These are phyloP conservation scores for Zaprionus gabonicus DNA, from an alignment of 1,140 invertebrate genomes.

Conservation along the genomic window DNA sequence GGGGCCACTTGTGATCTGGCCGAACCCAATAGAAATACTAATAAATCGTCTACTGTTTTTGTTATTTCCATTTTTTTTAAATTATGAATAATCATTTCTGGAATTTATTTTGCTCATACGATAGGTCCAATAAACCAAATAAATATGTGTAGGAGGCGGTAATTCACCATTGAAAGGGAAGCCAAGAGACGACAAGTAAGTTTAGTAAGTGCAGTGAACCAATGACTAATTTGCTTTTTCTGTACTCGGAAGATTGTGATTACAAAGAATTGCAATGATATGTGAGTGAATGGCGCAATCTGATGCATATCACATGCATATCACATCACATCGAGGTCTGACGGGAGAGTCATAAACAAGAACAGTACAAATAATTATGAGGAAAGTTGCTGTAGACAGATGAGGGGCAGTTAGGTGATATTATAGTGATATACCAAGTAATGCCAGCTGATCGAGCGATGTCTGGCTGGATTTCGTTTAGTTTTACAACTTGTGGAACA, in stretches of 20 bases:
- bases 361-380: not conserved
- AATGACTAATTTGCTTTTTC: constrained; percentile 24
- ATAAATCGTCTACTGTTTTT: constrained; percentile 10
- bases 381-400: not conserved
- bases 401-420: not conserved
- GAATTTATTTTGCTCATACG: not conserved
- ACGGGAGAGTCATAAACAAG: not conserved
- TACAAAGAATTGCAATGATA: constrained; percentile 1
- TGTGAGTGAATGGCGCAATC: not conserved
- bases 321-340: not conserved
- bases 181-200: not conserved
- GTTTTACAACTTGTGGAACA: not conserved
- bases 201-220: constrained; percentile 12
- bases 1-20: constrained; percentile 27
- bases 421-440: not conserved
- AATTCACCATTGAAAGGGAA: not conserved
- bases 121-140: too few species aligned
- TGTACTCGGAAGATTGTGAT: constrained; percentile 3
- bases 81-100: constrained; percentile 15
- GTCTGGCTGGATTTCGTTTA: not conserved
- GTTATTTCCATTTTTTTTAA: not conserved
- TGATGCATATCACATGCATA: not conserved
- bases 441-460: not conserved
- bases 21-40: constrained; percentile 3
- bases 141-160: too few species aligned